A percentile compares a stretch with the other conserved stretches of the same genome.
phyloP scores from a whole-genome alignment of 1,140 invertebrate species.

The Oryzaephilus surinamensis region DNA sequence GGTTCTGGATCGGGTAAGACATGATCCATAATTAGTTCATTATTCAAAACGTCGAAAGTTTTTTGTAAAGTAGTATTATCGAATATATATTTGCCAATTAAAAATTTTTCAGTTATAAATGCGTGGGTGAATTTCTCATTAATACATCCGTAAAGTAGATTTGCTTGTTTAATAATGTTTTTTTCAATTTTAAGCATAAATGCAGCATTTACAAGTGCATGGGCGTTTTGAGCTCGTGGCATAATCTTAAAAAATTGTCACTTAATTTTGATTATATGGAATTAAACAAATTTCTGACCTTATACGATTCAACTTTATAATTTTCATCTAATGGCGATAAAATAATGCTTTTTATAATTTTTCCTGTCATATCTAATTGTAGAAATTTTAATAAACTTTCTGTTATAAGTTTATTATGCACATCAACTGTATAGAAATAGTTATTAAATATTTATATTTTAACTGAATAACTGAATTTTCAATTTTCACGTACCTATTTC shows the following conservation, averaged over 20 bases:
- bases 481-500: no score
- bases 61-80: conserved; percentile 39
- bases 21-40: conserved; percentile 49
- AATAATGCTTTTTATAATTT: no score
- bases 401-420: no score
- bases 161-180: conserved; percentile 9
- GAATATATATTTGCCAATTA: no score
- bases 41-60: conserved; percentile 45
- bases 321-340: no score
- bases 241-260: no score
- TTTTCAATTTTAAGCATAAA: conserved; percentile 54
- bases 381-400: conserved; percentile 51
- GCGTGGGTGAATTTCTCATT: conserved; percentile 60
- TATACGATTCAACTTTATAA: conserved; percentile 51
- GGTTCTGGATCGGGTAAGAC: conserved; percentile 51
- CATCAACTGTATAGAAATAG: conserved; percentile 24
- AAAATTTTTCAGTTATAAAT: conserved; percentile 48
- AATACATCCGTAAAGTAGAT: conserved; percentile 56
- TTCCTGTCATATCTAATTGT: conserved; percentile 48
- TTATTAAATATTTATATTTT: no score
- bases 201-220: conserved; percentile 73
- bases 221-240: conserved; percentile 69
- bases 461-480: no score
- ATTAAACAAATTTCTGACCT: conserved; percentile 42
- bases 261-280: not conserved